phyloP scores from a whole-genome alignment of 2,888 invertebrate species.

The Taphrorychus bicolor region DNA sequence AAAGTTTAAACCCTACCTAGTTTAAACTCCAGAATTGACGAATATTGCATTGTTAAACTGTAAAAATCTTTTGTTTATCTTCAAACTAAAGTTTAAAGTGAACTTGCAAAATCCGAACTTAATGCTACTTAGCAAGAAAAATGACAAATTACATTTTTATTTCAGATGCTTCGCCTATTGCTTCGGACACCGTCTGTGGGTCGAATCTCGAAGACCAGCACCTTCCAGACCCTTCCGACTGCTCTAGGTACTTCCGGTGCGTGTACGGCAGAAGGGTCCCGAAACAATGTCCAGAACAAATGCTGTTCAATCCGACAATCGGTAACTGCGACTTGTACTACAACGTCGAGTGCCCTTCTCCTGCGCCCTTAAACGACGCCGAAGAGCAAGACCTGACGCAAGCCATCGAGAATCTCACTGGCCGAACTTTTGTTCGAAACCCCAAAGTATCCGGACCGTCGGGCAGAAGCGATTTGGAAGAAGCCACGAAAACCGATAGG shows the following conservation, averaged over 20 bases:
- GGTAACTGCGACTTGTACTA: constrained; percentile 47
- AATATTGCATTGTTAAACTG: too few relatives aligned
- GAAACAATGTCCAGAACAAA: constrained; percentile 45
- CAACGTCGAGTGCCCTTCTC: constrained; percentile 39
- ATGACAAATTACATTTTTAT: too few relatives aligned
- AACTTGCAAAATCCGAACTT: neutral
- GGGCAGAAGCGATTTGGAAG: neutral
- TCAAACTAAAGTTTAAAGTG: too few relatives aligned
- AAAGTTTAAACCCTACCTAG: too few relatives aligned
- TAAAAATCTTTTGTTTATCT: too few relatives aligned
- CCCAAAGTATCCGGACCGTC: neutral
- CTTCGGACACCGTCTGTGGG: too few relatives aligned
- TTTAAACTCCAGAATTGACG: too few relatives aligned
- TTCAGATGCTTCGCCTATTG: constrained; percentile 16
- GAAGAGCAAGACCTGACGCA: constrained; percentile 9
- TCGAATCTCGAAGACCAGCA: constrained; percentile 39
- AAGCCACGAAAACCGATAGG: too few relatives aligned
- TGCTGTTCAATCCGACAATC: constrained; percentile 45
- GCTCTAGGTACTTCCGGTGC: constrained; percentile 47
- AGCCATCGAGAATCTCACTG: constrained; percentile 18
- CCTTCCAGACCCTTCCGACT: constrained; percentile 45
- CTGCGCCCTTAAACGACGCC: neutral
- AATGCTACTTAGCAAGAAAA: constrained; percentile 11
- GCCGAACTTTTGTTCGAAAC: neutral
- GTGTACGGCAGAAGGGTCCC: constrained; percentile 45